Base-by-base conservation (phyloP, 2,797 vertebrate species). In the Chelon auratus region DNA sequence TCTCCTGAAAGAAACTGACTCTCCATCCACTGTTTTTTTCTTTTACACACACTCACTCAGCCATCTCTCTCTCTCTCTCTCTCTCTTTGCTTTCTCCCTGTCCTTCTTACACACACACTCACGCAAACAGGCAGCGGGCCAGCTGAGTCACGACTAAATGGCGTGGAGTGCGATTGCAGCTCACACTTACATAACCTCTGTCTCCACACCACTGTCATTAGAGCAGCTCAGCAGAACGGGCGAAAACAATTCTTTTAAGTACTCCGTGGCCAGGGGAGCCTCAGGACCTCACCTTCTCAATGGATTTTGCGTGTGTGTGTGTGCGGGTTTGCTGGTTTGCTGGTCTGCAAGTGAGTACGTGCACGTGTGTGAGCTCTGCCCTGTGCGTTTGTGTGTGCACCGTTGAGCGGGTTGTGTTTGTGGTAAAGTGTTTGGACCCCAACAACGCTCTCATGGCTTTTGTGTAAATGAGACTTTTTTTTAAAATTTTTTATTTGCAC, bases 161-260 rank as follows among this genome's bases (percentile, higher is more conserved):
- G 91, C 83, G 82, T 88, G 84, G 90, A 93, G 87, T 83, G 87
- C 57, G 85, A 91, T 86, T 89, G 91, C 79, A 89, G 80, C 87
- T 92, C 91, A 92, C 91, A 92, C 91, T 95, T 93, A 93, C 93
- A 94, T 94, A 94, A 94, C 92, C 91, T 85, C 83, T 81, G 89
- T 93, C 87, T 92, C 88, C 86, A 92, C 87, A 82, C 86, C 84
- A 86, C 84, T 90, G 90, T 92, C 87, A 91, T 93, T 92, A 91
- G 64, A 77, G 79, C 76, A 77, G 75, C 81, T 82, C 82, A 70
- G 80, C 80, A 87, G 82, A 89, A 86, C 67, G 52, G 71, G 60
- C 54, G 58, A 85, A 91, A 93, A 86, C 85, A 86, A 83, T 83
- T 82, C 82, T 84, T 87, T 77, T 80, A 85, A 88, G 87, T 89